Conservation (phyloP, 1,140 invertebrate genomes). For the Frieseomelitta varia region DNA sequence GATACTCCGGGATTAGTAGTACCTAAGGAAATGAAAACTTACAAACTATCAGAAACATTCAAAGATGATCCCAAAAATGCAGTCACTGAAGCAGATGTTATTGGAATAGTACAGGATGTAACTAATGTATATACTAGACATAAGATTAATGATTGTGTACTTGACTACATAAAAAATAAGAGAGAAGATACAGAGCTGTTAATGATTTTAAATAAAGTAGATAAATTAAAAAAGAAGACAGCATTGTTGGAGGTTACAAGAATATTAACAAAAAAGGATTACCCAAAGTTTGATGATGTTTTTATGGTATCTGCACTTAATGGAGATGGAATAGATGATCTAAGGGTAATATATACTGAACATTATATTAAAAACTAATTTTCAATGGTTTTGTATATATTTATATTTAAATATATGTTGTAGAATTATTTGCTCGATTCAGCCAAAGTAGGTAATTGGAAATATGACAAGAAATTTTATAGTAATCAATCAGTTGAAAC, state of each 20-base stretch:
- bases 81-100: conserved; percentile 89
- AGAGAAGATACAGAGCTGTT: conserved; percentile 86
- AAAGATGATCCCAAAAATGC: conserved; percentile 85
- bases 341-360: conserved; percentile 84
- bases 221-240: conserved; percentile 89
- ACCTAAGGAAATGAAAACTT: conserved; percentile 86
- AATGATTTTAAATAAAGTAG: conserved; percentile 95
- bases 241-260: conserved; percentile 88
- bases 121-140: conserved; percentile 87
- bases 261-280: conserved; percentile 87
- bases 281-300: conserved; percentile 90
- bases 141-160: conserved; percentile 86
- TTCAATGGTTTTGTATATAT: conserved; percentile 12
- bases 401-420: conserved; percentile 69
- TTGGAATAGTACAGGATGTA: conserved; percentile 93
- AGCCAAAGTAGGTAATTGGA: conserved; percentile 86
- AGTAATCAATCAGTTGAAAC: conserved; percentile 88
- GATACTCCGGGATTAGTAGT: conserved; percentile 93
- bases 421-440: conserved; percentile 88
- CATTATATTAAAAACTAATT: conserved; percentile 4
- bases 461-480: conserved; percentile 85
- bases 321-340: conserved; percentile 88
- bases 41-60: conserved; percentile 87
- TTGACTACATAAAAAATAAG: conserved; percentile 86
- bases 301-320: conserved; percentile 94